phyloP scores from a whole-genome alignment of 2,113 vertebrate genomes.

The Condylura cristata region DNA sequence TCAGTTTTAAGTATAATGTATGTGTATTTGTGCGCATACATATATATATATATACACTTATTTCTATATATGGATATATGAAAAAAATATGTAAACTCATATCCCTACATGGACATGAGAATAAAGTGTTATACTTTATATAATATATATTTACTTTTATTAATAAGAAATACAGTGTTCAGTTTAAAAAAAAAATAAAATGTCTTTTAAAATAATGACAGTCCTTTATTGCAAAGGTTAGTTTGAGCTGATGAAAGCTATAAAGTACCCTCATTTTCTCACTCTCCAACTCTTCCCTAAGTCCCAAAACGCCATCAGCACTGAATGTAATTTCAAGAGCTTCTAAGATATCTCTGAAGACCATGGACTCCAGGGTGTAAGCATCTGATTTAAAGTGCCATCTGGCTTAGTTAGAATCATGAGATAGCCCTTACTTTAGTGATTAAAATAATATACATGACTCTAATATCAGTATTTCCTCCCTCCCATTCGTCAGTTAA shows the following conservation, averaged over 20 bases:
- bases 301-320: not conserved
- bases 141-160: slow-evolving; percentile 41
- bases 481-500: not conserved
- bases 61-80: too few species aligned
- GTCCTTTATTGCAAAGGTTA: not conserved
- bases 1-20: too few species aligned
- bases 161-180: slow-evolving; percentile 56
- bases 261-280: not conserved
- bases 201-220: not conserved
- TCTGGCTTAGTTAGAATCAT: not conserved
- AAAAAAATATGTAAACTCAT: too few species aligned
- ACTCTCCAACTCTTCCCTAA: not conserved
- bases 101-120: too few species aligned
- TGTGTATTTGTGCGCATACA: too few species aligned
- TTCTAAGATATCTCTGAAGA: not conserved
- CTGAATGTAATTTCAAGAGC: not conserved
- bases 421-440: not conserved
- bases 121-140: not conserved
- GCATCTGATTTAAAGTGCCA: not conserved
- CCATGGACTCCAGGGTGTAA: not conserved
- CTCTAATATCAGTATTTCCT: not conserved
- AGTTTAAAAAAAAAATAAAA: slow-evolving; percentile 19
- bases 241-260: not conserved
- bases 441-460: not conserved
- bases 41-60: rapidly evolving